Evolutionary conservation across 2,113 vertebrate genomes (phyloP), one percentile per base, ranked within the genome.

Genomic region (Hipposideros armiger): DNA sequence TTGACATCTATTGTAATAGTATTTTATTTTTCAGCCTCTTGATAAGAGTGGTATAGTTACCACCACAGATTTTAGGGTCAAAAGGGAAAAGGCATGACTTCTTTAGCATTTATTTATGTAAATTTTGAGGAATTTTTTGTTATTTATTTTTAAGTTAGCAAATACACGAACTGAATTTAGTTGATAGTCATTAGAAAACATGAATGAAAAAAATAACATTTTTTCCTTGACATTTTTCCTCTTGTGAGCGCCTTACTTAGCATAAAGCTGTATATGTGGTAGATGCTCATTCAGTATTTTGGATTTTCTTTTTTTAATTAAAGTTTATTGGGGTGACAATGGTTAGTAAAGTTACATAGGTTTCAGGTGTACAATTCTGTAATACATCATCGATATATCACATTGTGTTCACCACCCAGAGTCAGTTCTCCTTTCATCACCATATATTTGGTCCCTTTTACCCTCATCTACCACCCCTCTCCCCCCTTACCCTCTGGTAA

Each of bases 31-130:
- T 54, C 97, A 99, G 99, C 98, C 99, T 80, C 70, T 99, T 97
- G 99, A 99, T 97, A 99, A 98, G 87, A 98, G 98, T 72, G 95
- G 98, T 84, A 88, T 98, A 90, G 99, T 99, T 95, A 90, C 84
- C 87, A 97, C 98, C 93, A 96, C 98, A 77, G 96, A 96, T 94
- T 98, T 98, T 84, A 99, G 98, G 40, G 85, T 98, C 16, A 99
- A 99, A 98, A 99, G 97, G 97, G 99, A 99, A 98, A 98, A 98
- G 98, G 99, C 99, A 98, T 98, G 98, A 97, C 5, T 78, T 74
- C 7, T 64, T 83, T 36, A 76, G 50, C 11, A 14, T 50, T 90
- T 77, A 77, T 50, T 88, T 83, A n/a, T 81, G 50, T 66, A 50
- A 67, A 3, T 67, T 93, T 47, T 60, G 47, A 13, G 47, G 10